These are phyloP conservation scores for Acronicta alni DNA, from an alignment of 2,888 invertebrate genomes.

Conservation along the genomic window DNA sequence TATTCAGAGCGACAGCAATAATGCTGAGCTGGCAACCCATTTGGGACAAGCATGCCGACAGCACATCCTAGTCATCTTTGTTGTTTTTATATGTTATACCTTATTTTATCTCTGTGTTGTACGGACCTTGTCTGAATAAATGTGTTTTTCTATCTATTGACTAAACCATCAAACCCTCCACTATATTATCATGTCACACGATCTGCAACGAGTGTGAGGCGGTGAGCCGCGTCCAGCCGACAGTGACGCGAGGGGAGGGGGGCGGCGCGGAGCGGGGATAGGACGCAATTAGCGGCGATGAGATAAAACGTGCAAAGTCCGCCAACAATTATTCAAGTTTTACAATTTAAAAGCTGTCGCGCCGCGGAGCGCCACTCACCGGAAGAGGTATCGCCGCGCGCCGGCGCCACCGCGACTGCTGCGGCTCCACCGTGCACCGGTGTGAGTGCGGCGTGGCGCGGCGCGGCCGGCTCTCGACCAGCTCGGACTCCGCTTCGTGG, in stretches of 20 bases:
- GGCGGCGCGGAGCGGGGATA: not conserved
- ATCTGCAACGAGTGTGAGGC: conserved; percentile 4
- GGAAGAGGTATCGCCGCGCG: conserved; percentile 8
- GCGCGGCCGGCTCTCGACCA: not conserved
- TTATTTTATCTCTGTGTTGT: not conserved
- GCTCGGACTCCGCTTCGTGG: conserved; percentile 3
- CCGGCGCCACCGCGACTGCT: not conserved
- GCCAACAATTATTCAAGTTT: conserved; percentile 71
- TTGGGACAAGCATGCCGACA: no score
- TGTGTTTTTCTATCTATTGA: not conserved
- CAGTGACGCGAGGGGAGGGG: not conserved
- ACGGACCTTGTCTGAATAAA: no score
- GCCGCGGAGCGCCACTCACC: conserved; percentile 24
- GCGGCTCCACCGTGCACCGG: not conserved
- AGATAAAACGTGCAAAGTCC: conserved; percentile 70
- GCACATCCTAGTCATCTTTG: no score
- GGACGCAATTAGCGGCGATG: conserved; percentile 64
- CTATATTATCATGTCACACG: conserved; percentile 8
- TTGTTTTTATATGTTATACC: no score
- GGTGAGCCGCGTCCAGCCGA: not conserved
- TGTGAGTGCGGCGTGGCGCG: not conserved
- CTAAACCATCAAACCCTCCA: not conserved
- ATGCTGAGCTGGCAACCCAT: no score
- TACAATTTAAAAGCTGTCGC: conserved; percentile 68
- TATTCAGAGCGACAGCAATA: no score